Conservation (phyloP, 2,113 vertebrate species). For the Salvelinus namaycush region DNA sequence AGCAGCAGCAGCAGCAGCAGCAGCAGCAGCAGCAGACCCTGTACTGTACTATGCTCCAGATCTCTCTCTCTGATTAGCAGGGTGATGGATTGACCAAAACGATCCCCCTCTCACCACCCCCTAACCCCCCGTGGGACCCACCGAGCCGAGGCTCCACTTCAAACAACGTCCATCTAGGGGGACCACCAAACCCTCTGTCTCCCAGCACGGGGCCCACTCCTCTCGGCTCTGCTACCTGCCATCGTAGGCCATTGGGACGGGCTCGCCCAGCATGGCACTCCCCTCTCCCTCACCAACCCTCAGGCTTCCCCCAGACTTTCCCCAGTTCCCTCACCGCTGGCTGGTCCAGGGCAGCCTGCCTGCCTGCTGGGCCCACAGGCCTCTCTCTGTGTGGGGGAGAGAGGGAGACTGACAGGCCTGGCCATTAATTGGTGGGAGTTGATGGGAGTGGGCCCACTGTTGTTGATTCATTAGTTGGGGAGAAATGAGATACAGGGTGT, state of each 20-base stretch:
- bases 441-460: conserved; percentile 28
- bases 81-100: conserved; percentile 61
- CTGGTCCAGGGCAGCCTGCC: conserved; percentile 14
- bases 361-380: conserved; percentile 28
- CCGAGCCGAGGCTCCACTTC: conserved; percentile 43
- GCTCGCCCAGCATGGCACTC: conserved; percentile 11
- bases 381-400: conserved; percentile 30
- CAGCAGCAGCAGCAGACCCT: background rate
- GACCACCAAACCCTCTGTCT: conserved; percentile 35
- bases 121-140: conserved; percentile 15
- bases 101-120: background rate
- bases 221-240: conserved; percentile 22
- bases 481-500: conserved; percentile 31
- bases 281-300: background rate
- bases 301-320: background rate
- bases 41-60: conserved; percentile 45
- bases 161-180: conserved; percentile 35
- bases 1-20: too few species aligned
- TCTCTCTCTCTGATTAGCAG: conserved; percentile 64
- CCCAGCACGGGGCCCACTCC: conserved; percentile 20
- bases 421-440: conserved; percentile 42
- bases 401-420: conserved; percentile 44
- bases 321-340: conserved; percentile 7
- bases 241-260: conserved; percentile 19
- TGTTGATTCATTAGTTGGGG: conserved; percentile 32